Percentiles rank a stretch among this genome's conserved stretches.
phyloP scores from a whole-genome alignment of 2,888 invertebrate species.

The Parnassius apollo region DNA sequence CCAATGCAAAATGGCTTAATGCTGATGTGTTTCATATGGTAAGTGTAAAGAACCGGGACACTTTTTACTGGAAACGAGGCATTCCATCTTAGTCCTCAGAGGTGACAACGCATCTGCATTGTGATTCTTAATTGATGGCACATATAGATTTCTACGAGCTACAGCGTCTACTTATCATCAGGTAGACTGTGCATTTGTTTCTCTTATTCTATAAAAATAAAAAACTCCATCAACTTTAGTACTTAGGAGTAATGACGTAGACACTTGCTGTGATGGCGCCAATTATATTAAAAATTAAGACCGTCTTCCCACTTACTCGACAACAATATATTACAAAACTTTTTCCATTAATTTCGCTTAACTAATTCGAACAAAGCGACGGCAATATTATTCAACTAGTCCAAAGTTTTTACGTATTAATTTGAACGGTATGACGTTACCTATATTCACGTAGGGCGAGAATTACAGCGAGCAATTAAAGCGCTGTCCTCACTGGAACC shows the following conservation, averaged over 20 bases:
- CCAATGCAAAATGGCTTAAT: no score
- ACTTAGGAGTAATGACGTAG: not conserved
- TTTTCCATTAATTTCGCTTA: slow-evolving; percentile 12
- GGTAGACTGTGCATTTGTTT: no score
- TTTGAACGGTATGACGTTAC: slow-evolving; percentile 3
- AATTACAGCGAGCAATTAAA: not conserved
- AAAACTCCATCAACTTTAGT: no score
- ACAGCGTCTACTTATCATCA: no score
- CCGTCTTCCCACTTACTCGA: not conserved
- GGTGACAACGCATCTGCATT: no score
- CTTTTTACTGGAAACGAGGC: no score
- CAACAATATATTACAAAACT: not conserved
- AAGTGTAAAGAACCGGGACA: no score
- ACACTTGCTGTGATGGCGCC: not conserved
- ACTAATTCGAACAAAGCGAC: slow-evolving; percentile 10
- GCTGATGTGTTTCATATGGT: no score
- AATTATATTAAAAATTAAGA: not conserved
- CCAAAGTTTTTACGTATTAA: slow-evolving; percentile 14
- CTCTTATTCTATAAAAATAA: no score
- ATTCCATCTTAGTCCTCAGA: no score
- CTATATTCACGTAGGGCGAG: not conserved
- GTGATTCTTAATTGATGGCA: no score
- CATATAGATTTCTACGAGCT: no score
- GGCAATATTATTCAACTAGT: slow-evolving; percentile 13
- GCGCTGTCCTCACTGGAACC: not conserved